Evolutionary conservation across 2,113 vertebrate genomes (phyloP).

Genomic region (Melospiza melodia): DNA sequence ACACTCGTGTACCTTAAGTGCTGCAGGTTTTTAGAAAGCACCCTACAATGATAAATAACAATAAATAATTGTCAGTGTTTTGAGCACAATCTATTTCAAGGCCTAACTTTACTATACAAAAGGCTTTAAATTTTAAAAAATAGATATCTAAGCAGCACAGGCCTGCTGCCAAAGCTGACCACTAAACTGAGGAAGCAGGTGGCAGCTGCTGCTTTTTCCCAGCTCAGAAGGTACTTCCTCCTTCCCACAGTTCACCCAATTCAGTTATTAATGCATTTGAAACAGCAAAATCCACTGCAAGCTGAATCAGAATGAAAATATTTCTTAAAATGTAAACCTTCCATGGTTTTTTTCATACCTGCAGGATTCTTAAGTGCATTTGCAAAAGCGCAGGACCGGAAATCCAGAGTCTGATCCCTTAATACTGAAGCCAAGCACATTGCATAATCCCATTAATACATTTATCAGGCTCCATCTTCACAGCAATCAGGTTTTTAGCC

Average conservation of each 20-base stretch:
- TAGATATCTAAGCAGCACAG: background rate
- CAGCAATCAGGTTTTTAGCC: constrained; percentile 34
- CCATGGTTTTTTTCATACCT: background rate
- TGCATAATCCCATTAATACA: constrained; percentile 27
- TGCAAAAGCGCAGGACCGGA: background rate
- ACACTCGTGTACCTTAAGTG: background rate
- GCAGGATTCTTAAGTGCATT: background rate
- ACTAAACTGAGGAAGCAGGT: background rate
- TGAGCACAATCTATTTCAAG: background rate
- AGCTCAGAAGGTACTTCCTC: background rate
- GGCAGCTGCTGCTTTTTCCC: constrained; percentile 9
- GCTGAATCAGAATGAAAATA: background rate
- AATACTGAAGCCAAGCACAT: background rate
- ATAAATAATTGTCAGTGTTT: background rate
- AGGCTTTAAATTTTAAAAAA: background rate
- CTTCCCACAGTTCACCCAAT: background rate
- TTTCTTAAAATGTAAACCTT: background rate
- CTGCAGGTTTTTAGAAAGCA: background rate
- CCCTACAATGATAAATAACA: background rate
- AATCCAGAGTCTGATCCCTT: constrained; percentile 32
- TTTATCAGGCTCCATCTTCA: constrained; percentile 36
- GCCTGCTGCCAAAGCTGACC: background rate
- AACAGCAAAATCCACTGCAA: background rate
- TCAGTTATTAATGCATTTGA: background rate
- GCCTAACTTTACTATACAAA: background rate